Evolutionary conservation across 1,140 invertebrate species (phyloP), one percentile per base, ranked within the genome.

Genomic region (Bombus balteatus): DNA sequence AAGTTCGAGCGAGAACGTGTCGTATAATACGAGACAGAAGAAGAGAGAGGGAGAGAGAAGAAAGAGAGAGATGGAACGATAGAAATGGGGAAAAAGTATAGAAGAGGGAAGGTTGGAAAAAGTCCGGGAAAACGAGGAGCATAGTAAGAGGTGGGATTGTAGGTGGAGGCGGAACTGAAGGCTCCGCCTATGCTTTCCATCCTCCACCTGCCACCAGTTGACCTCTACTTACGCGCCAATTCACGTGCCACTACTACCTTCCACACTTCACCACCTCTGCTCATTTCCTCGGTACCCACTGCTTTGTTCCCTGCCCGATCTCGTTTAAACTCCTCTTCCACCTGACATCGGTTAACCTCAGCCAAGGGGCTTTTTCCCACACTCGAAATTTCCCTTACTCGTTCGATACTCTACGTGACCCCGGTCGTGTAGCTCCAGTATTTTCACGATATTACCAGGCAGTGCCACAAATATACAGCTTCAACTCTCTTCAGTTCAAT

Each of bases 121-220:
- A 74, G 47, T 86, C 68, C 65, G 83, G 87, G 85, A 90, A 85
- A 89, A 53, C 88, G 73, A 72, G 53, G 47, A 34, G 79, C 83
- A 43, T 80, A 77, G 75, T 85, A 90, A 91, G 93, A 93, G 91
- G 92, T 90, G 90, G 91, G 92, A 81, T 89, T 79, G 90, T 91
- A 93, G 91, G 92, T 91, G 89, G 92, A 92, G 91, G 92, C 91
- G 84, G 77, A 88, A 59, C 74, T 83, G 89, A 93, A 94, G 77
- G 92, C 93, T 92, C 93, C 93, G 93, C 93, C 93, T 93, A 91
- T 92, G 88, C 77, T 86, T 84, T 92, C 85, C 57, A 75, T 53
- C 70, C 75, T 66, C 72, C 65, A 75, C 83, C 39, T 72, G 83
- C 73, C 73, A 37, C 28, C 70, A 76, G 53, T 80, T 79, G 80